Evolutionary conservation across 2,888 invertebrate genomes (phyloP), one percentile per base, ranked within the genome.

Genomic region (Helleia helle): DNA sequence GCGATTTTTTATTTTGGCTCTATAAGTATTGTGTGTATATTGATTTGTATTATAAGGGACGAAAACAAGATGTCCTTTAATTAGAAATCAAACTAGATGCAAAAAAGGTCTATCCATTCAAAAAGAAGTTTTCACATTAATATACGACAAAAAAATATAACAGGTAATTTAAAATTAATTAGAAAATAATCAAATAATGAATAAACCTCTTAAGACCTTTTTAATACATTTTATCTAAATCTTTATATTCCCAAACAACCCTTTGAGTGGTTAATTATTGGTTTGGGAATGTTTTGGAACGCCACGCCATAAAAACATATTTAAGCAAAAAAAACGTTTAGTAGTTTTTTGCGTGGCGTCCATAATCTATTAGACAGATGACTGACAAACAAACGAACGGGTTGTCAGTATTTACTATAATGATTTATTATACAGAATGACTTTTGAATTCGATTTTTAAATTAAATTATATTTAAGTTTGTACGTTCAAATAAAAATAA

Each of bases 331-430:
- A 41, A 43, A 29, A 42, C 11, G 24, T 18, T 14, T 9, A 18
- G 29, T 15, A n/a, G 44, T 65, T 73, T 76, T 79, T 77, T 76
- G 74, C 68, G 50, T 47, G 51, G 46, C 54, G 52, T 40, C 54
- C 58, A 60, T 59, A 60, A 65, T 62, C 63, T 62, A 65, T 74
- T 65, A 66, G 66, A 68, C 58, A 65, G 55, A 58, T 56, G 50
- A 58, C 71, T 67, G 70, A 68, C 71, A 75, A 72, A 77, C 71
- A 71, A 65, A 22, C 31, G 3, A 13, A 66, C 58, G 55, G 52
- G 70, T 74, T 74, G 70, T 72, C 66, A 63, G 69, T 64, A 62
- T 61, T 58, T 56, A 51, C 13, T 49, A 49, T 50, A 56, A 57
- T 76, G 74, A 76, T 80, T 79, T 71, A 76, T 76, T 60, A 58